Conservation (phyloP, 2,888 invertebrate species). For the Silvanus unidentatus region DNA sequence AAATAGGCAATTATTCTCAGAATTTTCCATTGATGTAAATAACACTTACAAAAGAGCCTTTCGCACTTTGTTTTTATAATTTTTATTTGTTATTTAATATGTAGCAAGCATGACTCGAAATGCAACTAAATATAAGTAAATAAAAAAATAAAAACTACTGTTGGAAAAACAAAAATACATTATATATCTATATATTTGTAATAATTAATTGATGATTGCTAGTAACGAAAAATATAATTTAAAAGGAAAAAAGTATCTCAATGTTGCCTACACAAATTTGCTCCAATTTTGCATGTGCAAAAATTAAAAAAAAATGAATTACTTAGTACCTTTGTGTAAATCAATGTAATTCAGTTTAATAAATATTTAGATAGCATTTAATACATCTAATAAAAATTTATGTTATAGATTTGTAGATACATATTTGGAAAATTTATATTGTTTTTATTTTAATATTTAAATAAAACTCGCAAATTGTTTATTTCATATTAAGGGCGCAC, state of each 20-base stretch:
- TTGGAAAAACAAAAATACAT: constrained; percentile 37
- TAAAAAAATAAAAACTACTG: constrained; percentile 18
- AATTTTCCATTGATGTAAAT: constrained; percentile 26
- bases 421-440: constrained; percentile 37
- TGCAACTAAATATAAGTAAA: constrained; percentile 18
- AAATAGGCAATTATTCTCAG: constrained; percentile 17
- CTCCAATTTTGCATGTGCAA: constrained; percentile 41
- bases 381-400: constrained; percentile 32
- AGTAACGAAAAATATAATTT: constrained; percentile 31
- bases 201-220: constrained; percentile 32
- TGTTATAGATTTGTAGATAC: constrained; percentile 41
- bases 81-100: constrained; percentile 42
- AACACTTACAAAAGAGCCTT: constrained; percentile 22
- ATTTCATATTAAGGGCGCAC: background rate
- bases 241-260: constrained; percentile 34
- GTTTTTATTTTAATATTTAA: constrained; percentile 38
- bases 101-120: constrained; percentile 30
- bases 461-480: constrained; percentile 4
- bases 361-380: constrained; percentile 35
- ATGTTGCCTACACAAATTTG: constrained; percentile 42
- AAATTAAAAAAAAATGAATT: constrained; percentile 16
- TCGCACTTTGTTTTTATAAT: constrained; percentile 34
- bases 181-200: constrained; percentile 40
- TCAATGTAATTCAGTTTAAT: constrained; percentile 38
- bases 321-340: constrained; percentile 39